Base-by-base conservation (phyloP, 2,888 invertebrate species). In the Thalpophila matura region DNA sequence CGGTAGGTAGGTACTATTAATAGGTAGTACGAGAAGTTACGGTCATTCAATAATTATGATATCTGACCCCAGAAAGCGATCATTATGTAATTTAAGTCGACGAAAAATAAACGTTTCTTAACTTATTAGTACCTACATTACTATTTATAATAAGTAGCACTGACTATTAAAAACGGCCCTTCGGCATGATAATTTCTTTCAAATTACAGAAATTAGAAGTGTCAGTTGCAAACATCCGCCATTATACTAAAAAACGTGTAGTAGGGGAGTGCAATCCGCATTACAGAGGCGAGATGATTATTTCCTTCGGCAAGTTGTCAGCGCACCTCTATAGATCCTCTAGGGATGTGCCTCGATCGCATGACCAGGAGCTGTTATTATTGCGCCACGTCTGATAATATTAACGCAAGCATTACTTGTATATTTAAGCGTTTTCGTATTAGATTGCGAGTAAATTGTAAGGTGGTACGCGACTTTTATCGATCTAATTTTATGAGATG, bases 361-460 rank as follows among this genome's bases (percentile, higher is more conserved):
- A 75, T 79, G 76, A 50, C 79, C 64, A 46, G 79, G 60, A 77
- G 76, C 76, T 77, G 76, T 77, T 71, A 77, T 79, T 77, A 75
- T 75, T 45, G 38, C 56, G 27, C 42, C 35, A 59, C 60, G 53
- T 75, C 63, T 29, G 47, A 70, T 78, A 75, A 64, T 56, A 75
- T 76, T 71, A 51, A 57, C 38, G 75, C 40, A 46, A 64, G 62
- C 76, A 63, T 74, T 62, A 55, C 70, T 70, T 67, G 67, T 71
- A 49, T 78, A 78, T 70, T 65, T 56, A 71, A 74, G 40, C 62
- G 75, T 57, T 69, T 53, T 53, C 22, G 53, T 55, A 60, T 68
- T 42, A 68, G 63, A 74, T 46, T 9, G 33, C 51, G 16, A 35
- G 56, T 46, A 69, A 61, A 74, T 74, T 69, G 51, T 61, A 37